These are phyloP conservation scores for Oikopleura albicans DNA, from an alignment of 23 tunicate genomes.

Conservation along the genomic window DNA sequence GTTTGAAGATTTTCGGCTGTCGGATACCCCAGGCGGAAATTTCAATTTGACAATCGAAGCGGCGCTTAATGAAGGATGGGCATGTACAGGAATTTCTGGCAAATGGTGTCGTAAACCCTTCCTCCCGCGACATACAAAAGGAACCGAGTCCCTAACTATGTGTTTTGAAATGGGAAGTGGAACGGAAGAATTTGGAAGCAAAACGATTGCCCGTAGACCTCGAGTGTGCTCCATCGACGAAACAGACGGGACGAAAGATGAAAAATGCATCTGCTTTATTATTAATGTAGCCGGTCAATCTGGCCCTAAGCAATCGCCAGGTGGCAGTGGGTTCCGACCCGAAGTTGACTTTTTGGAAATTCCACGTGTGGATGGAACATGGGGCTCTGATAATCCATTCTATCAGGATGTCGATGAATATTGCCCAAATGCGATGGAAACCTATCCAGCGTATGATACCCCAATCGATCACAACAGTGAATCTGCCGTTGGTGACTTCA, in stretches of 20 bases:
- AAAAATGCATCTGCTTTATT: not conserved
- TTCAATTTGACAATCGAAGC: not conserved
- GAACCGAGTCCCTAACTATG: not conserved
- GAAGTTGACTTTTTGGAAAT: not conserved
- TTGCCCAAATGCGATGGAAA: not conserved
- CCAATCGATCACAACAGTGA: not conserved
- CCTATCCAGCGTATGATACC: not conserved
- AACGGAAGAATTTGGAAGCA: not conserved
- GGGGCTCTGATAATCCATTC: not conserved
- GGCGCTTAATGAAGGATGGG: not conserved
- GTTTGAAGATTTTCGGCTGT: not conserved
- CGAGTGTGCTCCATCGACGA: not conserved
- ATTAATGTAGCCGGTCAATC: constrained; percentile 10
- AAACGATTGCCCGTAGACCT: not conserved
- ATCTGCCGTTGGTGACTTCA: not conserved
- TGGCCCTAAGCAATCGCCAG: not conserved
- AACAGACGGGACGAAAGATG: not conserved
- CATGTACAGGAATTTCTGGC: not conserved
- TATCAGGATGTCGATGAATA: not conserved
- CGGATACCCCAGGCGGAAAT: not conserved
- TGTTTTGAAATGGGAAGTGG: not conserved
- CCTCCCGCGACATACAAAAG: not conserved
- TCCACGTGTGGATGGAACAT: constrained; percentile 6
- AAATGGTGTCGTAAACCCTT: constrained; percentile 13
- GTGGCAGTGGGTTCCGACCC: not conserved